Evolutionary conservation across 2,888 invertebrate genomes (phyloP).

Genomic region (Hydraecia micacea): DNA sequence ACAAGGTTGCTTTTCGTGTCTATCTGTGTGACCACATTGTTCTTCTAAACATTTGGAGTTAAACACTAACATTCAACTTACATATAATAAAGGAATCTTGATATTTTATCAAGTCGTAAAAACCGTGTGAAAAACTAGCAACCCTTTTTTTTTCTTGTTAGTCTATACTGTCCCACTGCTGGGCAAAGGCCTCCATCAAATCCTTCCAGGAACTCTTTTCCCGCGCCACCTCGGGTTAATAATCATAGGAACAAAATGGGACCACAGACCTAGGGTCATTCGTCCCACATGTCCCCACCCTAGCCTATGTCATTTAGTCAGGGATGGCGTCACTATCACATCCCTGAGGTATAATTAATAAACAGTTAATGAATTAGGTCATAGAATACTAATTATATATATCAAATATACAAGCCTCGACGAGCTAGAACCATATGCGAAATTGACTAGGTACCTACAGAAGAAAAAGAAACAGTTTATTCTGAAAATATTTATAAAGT

Average conservation of each 20-base stretch:
- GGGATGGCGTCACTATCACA: slow-evolving; percentile 1
- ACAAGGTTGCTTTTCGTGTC: no score
- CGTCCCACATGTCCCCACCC: background rate
- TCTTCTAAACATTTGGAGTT: no score
- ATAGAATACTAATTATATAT: slow-evolving; percentile 13
- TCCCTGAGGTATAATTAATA: slow-evolving; percentile 32
- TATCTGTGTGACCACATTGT: no score
- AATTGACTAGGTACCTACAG: background rate
- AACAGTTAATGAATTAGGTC: background rate
- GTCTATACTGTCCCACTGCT: no score
- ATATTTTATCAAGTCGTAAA: background rate
- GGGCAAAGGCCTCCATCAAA: no score
- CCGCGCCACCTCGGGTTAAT: no score
- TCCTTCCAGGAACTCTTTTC: no score
- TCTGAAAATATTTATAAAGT: background rate
- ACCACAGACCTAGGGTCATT: background rate
- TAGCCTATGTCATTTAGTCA: background rate
- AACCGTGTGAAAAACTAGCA: background rate
- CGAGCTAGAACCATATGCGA: slow-evolving; percentile 7
- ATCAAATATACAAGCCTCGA: background rate
- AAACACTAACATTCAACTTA: background rate
- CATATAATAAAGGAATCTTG: background rate
- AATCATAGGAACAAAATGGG: slow-evolving; percentile 1
- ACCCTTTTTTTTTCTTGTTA: no score
- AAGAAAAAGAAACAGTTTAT: no score